Base-by-base conservation (phyloP, 2,888 invertebrate species). In the Meteorus cinctellus region DNA sequence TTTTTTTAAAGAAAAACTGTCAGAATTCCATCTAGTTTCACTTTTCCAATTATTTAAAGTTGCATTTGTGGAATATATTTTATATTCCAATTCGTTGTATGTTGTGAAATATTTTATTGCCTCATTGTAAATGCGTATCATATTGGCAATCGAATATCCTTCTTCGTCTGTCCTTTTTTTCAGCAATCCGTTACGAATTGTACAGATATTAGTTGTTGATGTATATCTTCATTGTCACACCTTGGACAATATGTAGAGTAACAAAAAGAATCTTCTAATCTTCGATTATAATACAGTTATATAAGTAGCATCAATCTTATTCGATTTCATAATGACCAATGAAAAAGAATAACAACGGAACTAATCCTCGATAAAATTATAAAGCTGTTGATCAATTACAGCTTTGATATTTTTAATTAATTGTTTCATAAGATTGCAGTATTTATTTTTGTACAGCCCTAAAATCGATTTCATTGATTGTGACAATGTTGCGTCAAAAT, bases 391-490 rank as follows among this genome's bases (percentile, higher is more conserved):
- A 19, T 71, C 27, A 19, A 63, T 72, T 76, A 77, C 81, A 82
- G 84, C 85, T 85, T 86, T 80, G 83, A 84, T 84, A 83, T 83
- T 84, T 85, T 86, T 84, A 82, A 82, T 82, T 81, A 79, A 76
- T 83, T 81, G 78, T 83, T 84, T 71, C 72, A 81, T 82, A 84
- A 84, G 82, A 83, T 81, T 83, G 83, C 84, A 84, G 83, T 88
- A 87, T 88, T 89, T 88, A 87, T 88, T 88, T 87, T 88, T 88
- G 87, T 88, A 88, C 85, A 88, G 86, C 79, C 79, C 81, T 83
- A 81, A 79, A 81, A 80, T 84, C 84, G 79, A 81, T 41, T 65
- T n/a, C 19, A 65, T 65, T 65, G 24, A 65, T 65, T 24, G 10
- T 27, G 34, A 8, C 12, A 6, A 31, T 4, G 65, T 36, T n/a